Percentiles rank a stretch among this genome's conserved stretches.
Conservation (phyloP, 2,113 vertebrate species). For the Calypte anna region DNA sequence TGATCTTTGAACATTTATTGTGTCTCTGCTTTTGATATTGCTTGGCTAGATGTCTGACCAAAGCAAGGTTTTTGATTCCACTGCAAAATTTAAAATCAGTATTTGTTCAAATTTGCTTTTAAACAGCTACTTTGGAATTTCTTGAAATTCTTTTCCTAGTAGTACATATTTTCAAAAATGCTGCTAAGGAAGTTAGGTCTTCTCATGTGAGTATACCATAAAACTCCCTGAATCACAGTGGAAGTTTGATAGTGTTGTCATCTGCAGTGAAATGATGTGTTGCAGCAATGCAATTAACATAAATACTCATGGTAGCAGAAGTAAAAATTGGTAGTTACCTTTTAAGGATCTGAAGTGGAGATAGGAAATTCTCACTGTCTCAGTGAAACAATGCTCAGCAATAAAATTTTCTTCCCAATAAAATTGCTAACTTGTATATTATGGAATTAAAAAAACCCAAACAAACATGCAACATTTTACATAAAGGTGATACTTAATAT, state of each 20-base stretch:
- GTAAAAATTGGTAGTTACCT: background rate
- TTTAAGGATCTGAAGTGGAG: background rate
- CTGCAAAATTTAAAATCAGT: background rate
- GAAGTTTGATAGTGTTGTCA: background rate
- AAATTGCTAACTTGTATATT: background rate
- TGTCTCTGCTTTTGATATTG: background rate
- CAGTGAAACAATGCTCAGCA: background rate
- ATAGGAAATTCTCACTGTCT: background rate
- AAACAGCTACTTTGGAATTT: background rate
- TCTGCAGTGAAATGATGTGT: background rate
- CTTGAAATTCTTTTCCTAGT: background rate
- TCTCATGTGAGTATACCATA: background rate
- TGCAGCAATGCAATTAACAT: background rate
- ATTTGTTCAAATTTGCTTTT: background rate
- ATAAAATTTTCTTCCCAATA: background rate
- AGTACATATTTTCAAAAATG: background rate
- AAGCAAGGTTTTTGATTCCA: background rate
- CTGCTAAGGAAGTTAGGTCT: background rate
- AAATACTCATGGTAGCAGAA: background rate
- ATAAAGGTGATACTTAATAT: background rate
- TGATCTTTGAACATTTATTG: background rate
- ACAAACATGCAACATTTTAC: background rate
- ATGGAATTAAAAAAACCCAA: background rate
- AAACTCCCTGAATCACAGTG: background rate
- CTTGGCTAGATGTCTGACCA: background rate